phyloP scores from a whole-genome alignment of 2,888 invertebrate genomes.

The Coronaproctus castanopsis region DNA sequence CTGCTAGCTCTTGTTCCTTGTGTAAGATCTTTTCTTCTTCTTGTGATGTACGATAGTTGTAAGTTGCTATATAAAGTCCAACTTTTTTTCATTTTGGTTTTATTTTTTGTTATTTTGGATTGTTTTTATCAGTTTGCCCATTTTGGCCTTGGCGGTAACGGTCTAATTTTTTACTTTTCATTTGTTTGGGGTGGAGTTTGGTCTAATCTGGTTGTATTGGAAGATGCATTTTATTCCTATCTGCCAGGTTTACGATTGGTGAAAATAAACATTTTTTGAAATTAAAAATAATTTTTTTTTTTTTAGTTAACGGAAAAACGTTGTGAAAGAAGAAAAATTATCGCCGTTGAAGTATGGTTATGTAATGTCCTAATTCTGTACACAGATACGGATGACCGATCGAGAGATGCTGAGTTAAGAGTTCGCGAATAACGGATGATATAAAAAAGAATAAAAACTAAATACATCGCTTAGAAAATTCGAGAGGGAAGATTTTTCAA shows the following conservation, averaged over 20 bases:
- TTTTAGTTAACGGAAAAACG: no score
- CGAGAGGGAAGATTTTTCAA: conserved; percentile 2
- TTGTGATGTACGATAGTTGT: neutral
- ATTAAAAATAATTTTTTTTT: no score
- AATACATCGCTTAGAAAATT: neutral
- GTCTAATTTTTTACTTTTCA: neutral
- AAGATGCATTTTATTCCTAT: neutral
- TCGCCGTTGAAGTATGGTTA: neutral
- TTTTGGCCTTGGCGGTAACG: neutral
- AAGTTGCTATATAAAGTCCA: neutral
- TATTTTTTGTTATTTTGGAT: neutral
- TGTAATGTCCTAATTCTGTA: neutral
- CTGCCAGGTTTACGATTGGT: neutral
- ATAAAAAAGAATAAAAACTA: conserved; percentile 4
- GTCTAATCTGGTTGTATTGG: neutral
- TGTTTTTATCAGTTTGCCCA: neutral
- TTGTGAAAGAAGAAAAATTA: neutral
- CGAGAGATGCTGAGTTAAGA: neutral
- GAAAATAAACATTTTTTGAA: no score
- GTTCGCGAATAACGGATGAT: neutral
- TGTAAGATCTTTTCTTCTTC: neutral
- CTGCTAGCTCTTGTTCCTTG: neutral
- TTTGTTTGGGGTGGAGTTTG: neutral
- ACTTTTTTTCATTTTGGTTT: neutral
- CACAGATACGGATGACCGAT: neutral